Evolutionary conservation across 1,140 invertebrate genomes (phyloP).

Genomic region (Oncopeltus fasciatus): DNA sequence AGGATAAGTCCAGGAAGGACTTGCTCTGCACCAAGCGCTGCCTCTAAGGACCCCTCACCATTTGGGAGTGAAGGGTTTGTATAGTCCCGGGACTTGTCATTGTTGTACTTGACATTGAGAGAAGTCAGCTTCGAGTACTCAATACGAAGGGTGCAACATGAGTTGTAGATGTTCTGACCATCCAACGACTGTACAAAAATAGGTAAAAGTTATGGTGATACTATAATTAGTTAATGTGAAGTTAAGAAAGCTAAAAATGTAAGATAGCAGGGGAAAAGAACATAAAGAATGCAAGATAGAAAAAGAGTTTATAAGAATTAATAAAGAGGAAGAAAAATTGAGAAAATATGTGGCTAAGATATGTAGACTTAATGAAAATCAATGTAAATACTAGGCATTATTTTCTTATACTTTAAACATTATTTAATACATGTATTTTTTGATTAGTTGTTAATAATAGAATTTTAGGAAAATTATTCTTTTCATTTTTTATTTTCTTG

Average conservation of each 20-base stretch:
- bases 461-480: too few species aligned
- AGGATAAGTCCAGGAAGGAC: constrained; percentile 48
- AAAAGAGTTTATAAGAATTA: not conserved
- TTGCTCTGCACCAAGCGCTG: constrained; percentile 31
- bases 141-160: constrained; percentile 96
- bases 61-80: constrained; percentile 93
- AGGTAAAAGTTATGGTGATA: too few species aligned
- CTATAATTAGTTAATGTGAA: not conserved
- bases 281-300: not conserved
- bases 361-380: too few species aligned
- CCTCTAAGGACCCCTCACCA: constrained; percentile 61
- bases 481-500: too few species aligned
- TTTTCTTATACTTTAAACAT: too few species aligned
- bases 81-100: constrained; percentile 97
- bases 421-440: too few species aligned
- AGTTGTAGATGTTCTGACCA: constrained; percentile 98
- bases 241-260: not conserved
- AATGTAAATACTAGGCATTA: too few species aligned
- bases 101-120: constrained; percentile 98
- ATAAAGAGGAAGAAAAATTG: not conserved
- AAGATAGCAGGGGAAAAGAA: not conserved
- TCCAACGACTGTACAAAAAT: constrained; percentile 61
- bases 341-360: too few species aligned
- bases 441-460: too few species aligned
- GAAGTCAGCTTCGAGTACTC: constrained; percentile 97